These are phyloP conservation scores for Folsomia manolachei DNA, from an alignment of 2,888 invertebrate species.

Conservation along the genomic window DNA sequence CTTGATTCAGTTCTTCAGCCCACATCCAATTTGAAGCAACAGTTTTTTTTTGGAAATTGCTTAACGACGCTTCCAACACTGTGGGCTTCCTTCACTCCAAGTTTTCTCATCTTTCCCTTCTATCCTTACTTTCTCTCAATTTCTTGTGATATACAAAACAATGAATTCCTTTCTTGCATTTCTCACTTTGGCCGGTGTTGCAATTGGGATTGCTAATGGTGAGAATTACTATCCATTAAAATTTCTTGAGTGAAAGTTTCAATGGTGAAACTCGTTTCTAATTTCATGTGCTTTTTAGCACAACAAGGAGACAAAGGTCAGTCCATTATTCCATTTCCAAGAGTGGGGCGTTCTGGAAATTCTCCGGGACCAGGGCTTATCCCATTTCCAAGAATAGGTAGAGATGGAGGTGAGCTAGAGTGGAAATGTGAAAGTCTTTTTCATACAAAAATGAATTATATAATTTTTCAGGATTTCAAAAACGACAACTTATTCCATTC, in stretches of 20 bases:
- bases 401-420: conserved; percentile 35
- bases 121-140: conserved; percentile 17
- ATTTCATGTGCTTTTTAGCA: conserved; percentile 22
- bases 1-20: background rate
- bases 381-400: conserved; percentile 47
- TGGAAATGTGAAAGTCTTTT: background rate
- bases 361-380: conserved; percentile 44
- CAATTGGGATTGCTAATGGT: conserved; percentile 37
- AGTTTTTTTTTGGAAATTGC: background rate
- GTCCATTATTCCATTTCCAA: conserved; percentile 50
- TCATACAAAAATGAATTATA: background rate
- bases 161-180: conserved; percentile 43
- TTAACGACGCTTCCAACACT: background rate
- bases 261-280: background rate
- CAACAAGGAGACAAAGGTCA: conserved; percentile 47
- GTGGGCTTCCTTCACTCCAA: background rate
- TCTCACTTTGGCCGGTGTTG: conserved; percentile 32
- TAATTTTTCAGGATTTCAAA: conserved; percentile 40
- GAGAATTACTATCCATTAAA: conserved; percentile 9
- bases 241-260: conserved; percentile 8
- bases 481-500: conserved; percentile 51
- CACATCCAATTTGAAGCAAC: background rate
- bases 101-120: background rate
- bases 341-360: conserved; percentile 45
- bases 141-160: conserved; percentile 14